Conservation (phyloP, 2,113 vertebrate species). For the Gallinago jamesoni region DNA sequence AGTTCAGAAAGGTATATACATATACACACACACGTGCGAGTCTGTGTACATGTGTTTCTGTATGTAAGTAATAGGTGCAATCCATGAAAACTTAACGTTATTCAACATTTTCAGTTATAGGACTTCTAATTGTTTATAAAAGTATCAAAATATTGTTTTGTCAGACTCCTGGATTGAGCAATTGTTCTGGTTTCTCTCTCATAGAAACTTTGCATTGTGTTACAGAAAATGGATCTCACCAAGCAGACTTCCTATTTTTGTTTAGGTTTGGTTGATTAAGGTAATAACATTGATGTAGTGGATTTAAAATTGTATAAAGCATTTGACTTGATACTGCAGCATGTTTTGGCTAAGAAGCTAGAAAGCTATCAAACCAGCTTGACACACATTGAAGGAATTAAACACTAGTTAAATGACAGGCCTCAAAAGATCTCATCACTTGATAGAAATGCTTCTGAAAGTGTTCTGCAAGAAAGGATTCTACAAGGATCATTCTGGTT, state of each 20-base stretch:
- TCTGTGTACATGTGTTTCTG: background rate
- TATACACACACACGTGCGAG: fast-evolving
- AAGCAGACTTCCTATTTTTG: background rate
- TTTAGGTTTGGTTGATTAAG: background rate
- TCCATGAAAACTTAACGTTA: background rate
- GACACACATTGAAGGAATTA: background rate
- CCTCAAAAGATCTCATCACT: background rate
- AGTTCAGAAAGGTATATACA: background rate
- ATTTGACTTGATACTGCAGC: background rate
- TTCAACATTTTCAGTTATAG: background rate
- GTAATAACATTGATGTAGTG: background rate
- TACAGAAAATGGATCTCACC: background rate
- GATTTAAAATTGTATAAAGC: background rate
- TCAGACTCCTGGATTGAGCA: background rate
- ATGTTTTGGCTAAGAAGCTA: background rate
- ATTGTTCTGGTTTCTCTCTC: background rate
- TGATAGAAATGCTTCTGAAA: background rate
- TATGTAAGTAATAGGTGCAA: background rate
- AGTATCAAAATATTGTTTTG: background rate
- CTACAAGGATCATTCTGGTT: background rate
- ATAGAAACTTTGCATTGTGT: background rate
- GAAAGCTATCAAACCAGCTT: background rate
- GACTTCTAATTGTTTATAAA: background rate
- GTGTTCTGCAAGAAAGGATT: background rate
- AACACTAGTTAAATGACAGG: background rate